Conservation (phyloP, 1,140 invertebrate species). For the Penaeus japonicus region DNA sequence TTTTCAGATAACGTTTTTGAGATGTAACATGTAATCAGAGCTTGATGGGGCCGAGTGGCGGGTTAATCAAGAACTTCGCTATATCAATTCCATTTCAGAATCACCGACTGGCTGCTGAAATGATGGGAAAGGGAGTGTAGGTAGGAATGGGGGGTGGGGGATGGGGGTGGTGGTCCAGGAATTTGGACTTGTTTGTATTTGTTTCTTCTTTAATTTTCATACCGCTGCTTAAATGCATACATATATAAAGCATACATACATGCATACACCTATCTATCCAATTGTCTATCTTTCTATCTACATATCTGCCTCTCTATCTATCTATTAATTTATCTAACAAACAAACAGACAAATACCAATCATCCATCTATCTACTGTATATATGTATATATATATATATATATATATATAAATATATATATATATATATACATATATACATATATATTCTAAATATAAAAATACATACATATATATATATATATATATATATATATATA, state of each 20-base stretch:
- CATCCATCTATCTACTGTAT: neutral
- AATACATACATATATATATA: no score
- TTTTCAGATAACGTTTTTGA: no score
- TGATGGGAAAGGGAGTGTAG: no score
- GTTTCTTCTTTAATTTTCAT: neutral
- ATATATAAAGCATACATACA: neutral
- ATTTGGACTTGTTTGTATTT: neutral
- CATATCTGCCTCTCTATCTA: neutral
- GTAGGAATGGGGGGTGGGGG: neutral
- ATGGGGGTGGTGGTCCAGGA: neutral
- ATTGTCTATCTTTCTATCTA: neutral
- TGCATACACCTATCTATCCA: neutral
- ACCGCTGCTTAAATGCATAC: neutral
- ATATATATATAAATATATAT: neutral
- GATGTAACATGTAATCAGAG: no score
- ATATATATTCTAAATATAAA: neutral
- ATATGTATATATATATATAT: neutral
- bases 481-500: no score
- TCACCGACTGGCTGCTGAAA: no score
- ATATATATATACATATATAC: neutral
- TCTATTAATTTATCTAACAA: neutral
- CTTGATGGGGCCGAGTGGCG: no score
- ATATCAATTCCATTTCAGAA: no score
- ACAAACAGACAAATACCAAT: no score
- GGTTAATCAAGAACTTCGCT: no score